Evolutionary conservation across 2,888 invertebrate species (phyloP).

Genomic region (Busseola fusca): DNA sequence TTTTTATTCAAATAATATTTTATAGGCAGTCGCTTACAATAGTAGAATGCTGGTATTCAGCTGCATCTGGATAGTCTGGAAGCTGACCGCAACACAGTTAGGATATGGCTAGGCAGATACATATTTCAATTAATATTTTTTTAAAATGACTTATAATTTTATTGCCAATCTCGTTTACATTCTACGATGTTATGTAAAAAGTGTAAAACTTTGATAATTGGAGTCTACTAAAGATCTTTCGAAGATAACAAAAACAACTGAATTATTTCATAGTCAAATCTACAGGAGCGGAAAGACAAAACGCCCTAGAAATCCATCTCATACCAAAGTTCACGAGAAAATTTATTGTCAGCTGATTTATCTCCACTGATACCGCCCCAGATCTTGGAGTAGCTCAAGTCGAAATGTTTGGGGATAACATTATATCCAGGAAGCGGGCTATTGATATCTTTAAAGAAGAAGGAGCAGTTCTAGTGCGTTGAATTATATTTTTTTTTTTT

Average conservation of each 20-base stretch:
- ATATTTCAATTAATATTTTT: too few species aligned
- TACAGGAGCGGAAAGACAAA: slow-evolving; percentile 44
- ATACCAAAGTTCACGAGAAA: slow-evolving; percentile 45
- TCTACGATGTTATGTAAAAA: neutral
- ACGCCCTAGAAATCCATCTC: slow-evolving; percentile 46
- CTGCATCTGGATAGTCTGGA: neutral
- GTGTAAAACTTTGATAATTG: neutral
- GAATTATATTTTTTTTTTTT: neutral
- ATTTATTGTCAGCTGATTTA: slow-evolving; percentile 60
- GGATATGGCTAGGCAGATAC: neutral
- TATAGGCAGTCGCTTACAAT: neutral
- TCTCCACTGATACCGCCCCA: slow-evolving; percentile 39
- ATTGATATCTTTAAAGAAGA: neutral
- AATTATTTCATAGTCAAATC: slow-evolving; percentile 17
- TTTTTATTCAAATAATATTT: slow-evolving; percentile 15
- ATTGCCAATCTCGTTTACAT: neutral
- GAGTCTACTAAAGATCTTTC: neutral
- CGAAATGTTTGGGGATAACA: slow-evolving; percentile 25
- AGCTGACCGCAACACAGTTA: neutral
- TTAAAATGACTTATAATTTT: too few species aligned
- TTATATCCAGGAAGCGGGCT: slow-evolving; percentile 12
- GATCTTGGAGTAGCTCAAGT: slow-evolving; percentile 17
- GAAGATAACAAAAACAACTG: slow-evolving; percentile 3
- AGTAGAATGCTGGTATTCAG: neutral
- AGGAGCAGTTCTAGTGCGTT: neutral